Evolutionary conservation across 2,888 invertebrate species (phyloP), one percentile per base, ranked within the genome.

Genomic region (Macropis europaea): DNA sequence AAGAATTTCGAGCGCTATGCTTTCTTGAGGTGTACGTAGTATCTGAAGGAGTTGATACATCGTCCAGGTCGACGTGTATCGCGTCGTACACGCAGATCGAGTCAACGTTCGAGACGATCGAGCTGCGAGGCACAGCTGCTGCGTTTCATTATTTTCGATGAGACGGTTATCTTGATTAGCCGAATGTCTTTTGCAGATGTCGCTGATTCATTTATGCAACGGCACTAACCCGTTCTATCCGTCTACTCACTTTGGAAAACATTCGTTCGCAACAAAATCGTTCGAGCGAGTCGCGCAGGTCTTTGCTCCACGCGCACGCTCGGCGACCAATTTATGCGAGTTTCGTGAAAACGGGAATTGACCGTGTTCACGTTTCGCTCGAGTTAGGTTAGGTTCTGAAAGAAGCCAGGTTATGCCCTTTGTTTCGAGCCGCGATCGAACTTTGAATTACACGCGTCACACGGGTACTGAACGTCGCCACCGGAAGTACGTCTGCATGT

Each of bases 301-400:
- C 1, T 7, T 34, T 2, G n/a, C 9, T n/a, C n/a, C 28, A 45
- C 15, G 34, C 42, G 57, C 48, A 45, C 50, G 32, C 50, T 45
- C 26, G 24, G 45, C 40, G 30, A n/a, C n/a, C n/a, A 52, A 38
- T 50, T 45, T 7, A 24, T 45, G 38, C 28, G 45, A 11, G 15
- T 45, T 36, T 36, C n/a, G 11, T n/a, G n/a, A 13, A 38, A 52
- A 69, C 7, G 11, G n/a, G 9, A 32, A 42, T 7, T 19, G 6
- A 13, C 30, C 45, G 19, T 28, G 19, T 22, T 24, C 22, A 28
- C 34, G 24, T 34, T 28, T 7, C 47, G 30, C 30, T 42, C 19
- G 6, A 32, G 38, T 57, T 67, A 69, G 69, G 69, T 69, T 69
- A 69, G 57, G 69, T 69, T 67, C 50, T n/a, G 11, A n/a, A 9